Base-by-base conservation (phyloP, 2,797 vertebrate species). In the Sebastiscus albofasciatus region DNA sequence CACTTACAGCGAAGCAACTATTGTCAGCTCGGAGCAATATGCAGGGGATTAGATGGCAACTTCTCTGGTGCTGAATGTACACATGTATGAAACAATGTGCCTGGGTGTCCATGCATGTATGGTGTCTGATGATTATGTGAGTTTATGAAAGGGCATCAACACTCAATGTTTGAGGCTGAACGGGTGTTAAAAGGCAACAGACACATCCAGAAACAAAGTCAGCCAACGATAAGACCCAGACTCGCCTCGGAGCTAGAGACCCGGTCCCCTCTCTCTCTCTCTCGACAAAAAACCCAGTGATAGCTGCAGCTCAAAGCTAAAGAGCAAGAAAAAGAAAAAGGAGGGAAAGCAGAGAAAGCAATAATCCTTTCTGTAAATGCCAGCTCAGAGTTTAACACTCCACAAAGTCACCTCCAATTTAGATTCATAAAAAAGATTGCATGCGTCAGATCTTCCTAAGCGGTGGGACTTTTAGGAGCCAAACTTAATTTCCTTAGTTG, bases 401-500 rank as follows among this genome's bases (percentile, higher is more conserved):
- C 31, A 59, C 91, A 92, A 92, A 92, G 92, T 93, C 92, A 92
- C 92, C 91, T 93, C 86, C 80, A 87, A 90, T 89, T 93, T 82
- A 85, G 88, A 91, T 91, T 85, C 79, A 90, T 89, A 87, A 90
- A 90, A 86, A 84, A 89, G 86, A 93, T 89, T 89, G 90, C 73
- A 74, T 82, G 91, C 72, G 74, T 91, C 90, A 93, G 87, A 93
- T 90, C 74, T 87, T 87, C 81, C 60, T 75, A 87, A 88, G 88
- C 81, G 89, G 78, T 46, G 64, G 12, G 52, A 73, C 78, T 87
- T 91, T 89, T 79, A 82, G 71, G 54, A 85, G 87, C 87, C 88
- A 88, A 89, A 87, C 81, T 81, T 89, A 77, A 91, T 94, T 91
- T 90, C 85, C 83, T 89, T 59, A 68, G 68, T 85, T 92, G 91